Evolutionary conservation across 2,113 vertebrate genomes (phyloP), one percentile per base, ranked within the genome.

Genomic region (Hemichromis elongatus): DNA sequence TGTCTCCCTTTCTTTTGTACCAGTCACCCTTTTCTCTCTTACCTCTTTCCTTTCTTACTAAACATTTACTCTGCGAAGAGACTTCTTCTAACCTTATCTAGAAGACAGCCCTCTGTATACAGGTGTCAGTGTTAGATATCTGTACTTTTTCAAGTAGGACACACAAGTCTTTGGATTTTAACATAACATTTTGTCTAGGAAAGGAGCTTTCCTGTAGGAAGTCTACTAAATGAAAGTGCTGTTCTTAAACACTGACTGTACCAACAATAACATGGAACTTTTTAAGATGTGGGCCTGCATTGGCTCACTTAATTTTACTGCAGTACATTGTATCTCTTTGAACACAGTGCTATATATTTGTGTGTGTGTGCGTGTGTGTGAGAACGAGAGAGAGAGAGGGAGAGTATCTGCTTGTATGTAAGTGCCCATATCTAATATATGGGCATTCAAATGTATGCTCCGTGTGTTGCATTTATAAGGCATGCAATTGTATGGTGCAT

Each of bases 61-160:
- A 93, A 91, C 91, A 91, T 93, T 94, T 93, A 92, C 90, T 84
- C 66, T 79, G 37, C 63, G 86, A 86, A 77, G 11, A n/a, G 35
- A 80, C 61, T 89, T 92, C 88, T 86, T 79, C 87, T 77, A 77
- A 16, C 16, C 53, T 81, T 84, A 86, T 89, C 87, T 86, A 14
- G 30, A 53, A 82, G 59, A 81, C 35, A 40, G 63, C 24, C 28
- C 3, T 81, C 26, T 87, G 47, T 89, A 88, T 78, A 86, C 82
- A 90, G 83, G 82, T 90, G 83, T 92, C 88, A 85, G 79, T 1
- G 13, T 63, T 42, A 21, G 7, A 33, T 50, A 66, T 87, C 91
- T 93, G 93, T 45, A 47, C 61, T 88, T 80, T 86, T 33, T 92
- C 88, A 92, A 61, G n/a, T 26, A 1, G 50, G 80, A 79, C 85